Base-by-base conservation (phyloP, 2,113 vertebrate genomes). In the Elachura formosa region DNA sequence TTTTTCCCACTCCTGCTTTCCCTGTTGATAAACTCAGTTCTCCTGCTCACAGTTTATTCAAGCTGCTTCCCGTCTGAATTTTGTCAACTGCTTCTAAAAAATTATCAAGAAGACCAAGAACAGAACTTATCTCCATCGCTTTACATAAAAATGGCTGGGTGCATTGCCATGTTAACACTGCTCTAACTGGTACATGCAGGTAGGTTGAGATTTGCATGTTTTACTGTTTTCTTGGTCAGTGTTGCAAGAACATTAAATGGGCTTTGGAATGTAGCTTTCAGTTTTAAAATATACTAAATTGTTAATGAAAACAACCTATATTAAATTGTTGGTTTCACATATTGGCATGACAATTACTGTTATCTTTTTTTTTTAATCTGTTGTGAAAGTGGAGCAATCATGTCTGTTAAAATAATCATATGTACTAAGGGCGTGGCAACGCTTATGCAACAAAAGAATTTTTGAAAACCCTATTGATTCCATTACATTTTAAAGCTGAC, bases 131-230 rank as follows among this genome's bases (percentile, higher is more conserved):
- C 96, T 97, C 96, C 97, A 96, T 98, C 89, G 80, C 96, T 97
- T 96, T 92, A 90, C 95, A 90, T 96, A 96, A 96, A 97, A 97
- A 98, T 98, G 98, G 97, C 96, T 96, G 97, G 92, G 90, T 96
- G 97, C 96, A 96, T 64, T 98, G 96, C 94, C 96, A 97, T 95
- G 94, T 97, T 98, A 97, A 93, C 97, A 94, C 95, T 97, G 97
- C 97, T 94, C 94, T 98, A 95, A 98, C 91, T 96, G 97, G 79
- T 77, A 86, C 96, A 77, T 18, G 90, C 98, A 98, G 98, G 98
- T 98, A 98, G 97, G 98, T 98, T 95, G 94, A 96, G 96, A 98
- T 97, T 97, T 98, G 98, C 98, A 98, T 98, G 98, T 96, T 98
- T 98, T 98, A 93, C 95, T 96, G 92, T 96, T 97, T 96, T 92